Percentiles rank a stretch among this genome's conserved stretches.
Evolutionary conservation across 2,113 vertebrate species (phyloP).

Genomic region (Clupea harengus): DNA sequence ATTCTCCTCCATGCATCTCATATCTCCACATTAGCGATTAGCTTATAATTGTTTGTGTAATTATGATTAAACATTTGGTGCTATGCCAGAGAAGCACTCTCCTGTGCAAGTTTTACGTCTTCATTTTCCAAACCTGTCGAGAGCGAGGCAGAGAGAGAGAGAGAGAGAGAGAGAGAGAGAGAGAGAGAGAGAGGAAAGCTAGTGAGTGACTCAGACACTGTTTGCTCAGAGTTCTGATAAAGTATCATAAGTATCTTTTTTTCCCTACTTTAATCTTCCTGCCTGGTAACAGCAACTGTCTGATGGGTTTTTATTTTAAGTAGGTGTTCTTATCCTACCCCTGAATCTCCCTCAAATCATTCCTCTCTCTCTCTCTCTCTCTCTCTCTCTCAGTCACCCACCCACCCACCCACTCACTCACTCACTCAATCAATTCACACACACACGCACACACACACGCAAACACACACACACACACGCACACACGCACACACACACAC

Average conservation of each 20-base stretch:
- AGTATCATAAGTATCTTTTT: not conserved
- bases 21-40: slow-evolving; percentile 73
- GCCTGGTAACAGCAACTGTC: slow-evolving; percentile 3
- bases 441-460: not conserved
- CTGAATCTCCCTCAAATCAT: not conserved
- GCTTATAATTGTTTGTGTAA: slow-evolving; percentile 71
- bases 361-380: not conserved
- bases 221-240: not conserved
- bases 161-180: not conserved
- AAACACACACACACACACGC: too few species aligned
- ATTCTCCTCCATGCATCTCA: slow-evolving; percentile 54
- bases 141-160: not conserved
- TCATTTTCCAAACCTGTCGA: slow-evolving; percentile 46
- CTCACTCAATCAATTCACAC: not conserved
- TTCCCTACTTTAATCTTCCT: not conserved
- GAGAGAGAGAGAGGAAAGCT: not conserved
- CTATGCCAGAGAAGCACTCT: slow-evolving; percentile 62
- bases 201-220: not conserved
- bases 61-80: slow-evolving; percentile 72
- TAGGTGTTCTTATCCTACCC: not conserved
- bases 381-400: slow-evolving; percentile 17
- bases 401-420: not conserved
- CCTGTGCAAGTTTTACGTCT: slow-evolving; percentile 44
- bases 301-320: not conserved
- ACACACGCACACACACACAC: not conserved